phyloP scores from a whole-genome alignment of 2,113 vertebrate genomes.

The Dolichallabes microphthalmus region DNA sequence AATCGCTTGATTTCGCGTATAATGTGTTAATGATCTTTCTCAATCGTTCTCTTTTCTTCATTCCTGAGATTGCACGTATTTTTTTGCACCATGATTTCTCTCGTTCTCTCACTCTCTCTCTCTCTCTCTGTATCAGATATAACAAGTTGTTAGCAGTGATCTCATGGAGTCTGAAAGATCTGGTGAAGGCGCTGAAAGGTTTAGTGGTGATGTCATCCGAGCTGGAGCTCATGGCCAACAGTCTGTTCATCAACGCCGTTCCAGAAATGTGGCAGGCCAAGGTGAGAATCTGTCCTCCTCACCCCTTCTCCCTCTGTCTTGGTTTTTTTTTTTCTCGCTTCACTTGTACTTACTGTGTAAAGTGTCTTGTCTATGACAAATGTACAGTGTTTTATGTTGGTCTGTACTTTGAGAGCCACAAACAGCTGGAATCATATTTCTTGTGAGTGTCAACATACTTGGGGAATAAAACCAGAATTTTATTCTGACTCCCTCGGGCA shows the following conservation, averaged over 20 bases:
- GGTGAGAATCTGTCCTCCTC: conserved; percentile 59
- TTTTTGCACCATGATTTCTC: background rate
- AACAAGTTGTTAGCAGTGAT: conserved; percentile 82
- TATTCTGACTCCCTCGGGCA: background rate
- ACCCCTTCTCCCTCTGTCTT: background rate
- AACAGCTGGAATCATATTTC: no score
- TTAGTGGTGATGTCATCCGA: conserved; percentile 88
- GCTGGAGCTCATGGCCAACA: conserved; percentile 85
- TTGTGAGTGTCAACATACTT: no score
- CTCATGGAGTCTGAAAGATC: conserved; percentile 75
- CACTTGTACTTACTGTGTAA: background rate
- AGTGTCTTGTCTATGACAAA: no score
- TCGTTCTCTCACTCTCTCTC: background rate
- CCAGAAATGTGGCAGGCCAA: conserved; percentile 86
- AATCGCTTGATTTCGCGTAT: background rate
- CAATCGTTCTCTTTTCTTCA: background rate
- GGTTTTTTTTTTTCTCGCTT: background rate
- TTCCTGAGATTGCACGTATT: background rate
- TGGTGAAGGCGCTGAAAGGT: conserved; percentile 86
- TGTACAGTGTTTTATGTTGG: no score
- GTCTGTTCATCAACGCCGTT: conserved; percentile 83
- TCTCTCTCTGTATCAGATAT: conserved; percentile 72
- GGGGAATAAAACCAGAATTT: no score
- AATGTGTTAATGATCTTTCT: background rate
- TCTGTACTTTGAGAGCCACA: no score